Evolutionary conservation across 2,888 invertebrate species (phyloP), one percentile per base, ranked within the genome.

Genomic region (Carpatolechia fugitivella): DNA sequence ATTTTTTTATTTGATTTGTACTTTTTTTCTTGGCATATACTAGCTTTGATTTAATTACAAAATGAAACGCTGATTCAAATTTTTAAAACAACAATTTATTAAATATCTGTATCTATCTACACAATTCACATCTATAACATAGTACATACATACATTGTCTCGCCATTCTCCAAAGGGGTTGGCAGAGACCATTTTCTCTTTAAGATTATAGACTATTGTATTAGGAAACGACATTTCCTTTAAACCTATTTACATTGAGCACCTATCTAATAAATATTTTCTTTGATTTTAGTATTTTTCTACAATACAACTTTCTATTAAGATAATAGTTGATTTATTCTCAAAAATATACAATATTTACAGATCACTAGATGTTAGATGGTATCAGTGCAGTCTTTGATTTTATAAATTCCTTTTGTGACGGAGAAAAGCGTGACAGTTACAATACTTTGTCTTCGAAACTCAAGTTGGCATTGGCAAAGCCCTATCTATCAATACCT

Each of bases 71-170:
- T 5, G 13, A 30, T 3, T 8, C 18, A 31, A 18, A 16, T 35
- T 10, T 35, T 36, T 50, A 36, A 36, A 50, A 50, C 50, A 50
- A 50, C 36, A 50, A 36, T 50, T 50, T 50, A 50, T 50, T 50
- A 18, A 18, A 49, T 49, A 48, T 24, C 24, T 38, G 7, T 13
- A 48, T 16, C 47, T 48, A 48, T 48, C 47, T 48, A 48, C 47
- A 48, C 14, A 41, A 41, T 18, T 41, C 16, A 18, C 18, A 41
- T 38, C 60, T 30, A 35, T 13, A 50, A 60, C 55, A 58, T 56
- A 58, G 31, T 11, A 4, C 24, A 24, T 24, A 24, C 24, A 24
- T 24, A 24, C 24, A 6, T 24, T 6, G 24, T 4, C 24, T 24
- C 24, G 24, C 24, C 24, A 24, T 24, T n/a, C n/a, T n/a, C 24